Percentiles rank a stretch among this genome's conserved stretches.
Conservation (phyloP, 1,140 invertebrate species). For the Drosophila mauritiana region DNA sequence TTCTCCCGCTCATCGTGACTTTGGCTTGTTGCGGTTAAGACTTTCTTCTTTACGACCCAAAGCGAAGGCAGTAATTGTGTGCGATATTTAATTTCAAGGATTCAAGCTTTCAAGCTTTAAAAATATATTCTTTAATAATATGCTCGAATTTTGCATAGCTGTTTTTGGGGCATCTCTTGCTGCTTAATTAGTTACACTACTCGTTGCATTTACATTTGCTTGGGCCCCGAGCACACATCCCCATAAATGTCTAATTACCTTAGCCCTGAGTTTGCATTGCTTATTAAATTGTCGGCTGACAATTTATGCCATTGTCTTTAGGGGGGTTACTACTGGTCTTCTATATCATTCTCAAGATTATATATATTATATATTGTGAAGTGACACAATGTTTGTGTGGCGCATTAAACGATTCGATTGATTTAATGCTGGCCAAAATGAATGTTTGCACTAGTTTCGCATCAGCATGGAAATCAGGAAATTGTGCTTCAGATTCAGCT, state of each 20-base stretch:
- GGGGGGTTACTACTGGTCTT: background rate
- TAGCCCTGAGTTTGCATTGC: conserved; percentile 50
- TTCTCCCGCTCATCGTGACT: conserved; percentile 67
- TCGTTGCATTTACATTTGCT: conserved; percentile 43
- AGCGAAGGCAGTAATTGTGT: conserved; percentile 40
- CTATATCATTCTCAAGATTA: conserved; percentile 6
- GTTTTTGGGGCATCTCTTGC: conserved; percentile 25
- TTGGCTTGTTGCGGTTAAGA: conserved; percentile 37
- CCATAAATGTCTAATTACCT: conserved; percentile 60
- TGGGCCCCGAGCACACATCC: conserved; percentile 12
- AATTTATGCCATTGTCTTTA: conserved; percentile 53
- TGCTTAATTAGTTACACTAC: conserved; percentile 39
- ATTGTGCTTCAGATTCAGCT: background rate
- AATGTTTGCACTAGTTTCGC: conserved; percentile 12
- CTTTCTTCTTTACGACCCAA: conserved; percentile 33
- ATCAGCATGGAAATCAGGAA: conserved; percentile 20
- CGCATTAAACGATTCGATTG: conserved; percentile 30
- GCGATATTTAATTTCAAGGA: conserved; percentile 59
- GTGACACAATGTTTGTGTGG: conserved; percentile 16
- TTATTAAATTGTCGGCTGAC: conserved; percentile 73
- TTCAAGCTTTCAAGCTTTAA: background rate
- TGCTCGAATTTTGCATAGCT: background rate
- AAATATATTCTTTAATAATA: too few relatives aligned
- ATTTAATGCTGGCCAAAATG: conserved; percentile 24
- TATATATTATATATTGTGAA: background rate